Evolutionary conservation across 2,888 invertebrate genomes (phyloP), one percentile per base, ranked within the genome.

Genomic region (Lycophotia porphyrea): DNA sequence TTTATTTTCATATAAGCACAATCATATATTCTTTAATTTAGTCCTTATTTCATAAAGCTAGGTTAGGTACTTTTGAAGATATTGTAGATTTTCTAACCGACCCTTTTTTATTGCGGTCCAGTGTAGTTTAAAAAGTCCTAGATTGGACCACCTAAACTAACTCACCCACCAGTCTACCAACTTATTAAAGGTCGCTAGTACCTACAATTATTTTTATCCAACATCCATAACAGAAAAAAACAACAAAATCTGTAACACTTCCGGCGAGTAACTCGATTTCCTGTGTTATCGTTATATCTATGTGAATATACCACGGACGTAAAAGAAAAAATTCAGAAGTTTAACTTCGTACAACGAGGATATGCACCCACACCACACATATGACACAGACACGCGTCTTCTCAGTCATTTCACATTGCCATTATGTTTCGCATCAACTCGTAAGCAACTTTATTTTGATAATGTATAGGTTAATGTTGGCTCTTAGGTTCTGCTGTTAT

Each of bases 161-260:
- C 27, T 18, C 27, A 58, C 18, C 27, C 27, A 58, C 3, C 18
- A 31, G 18, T 31, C 8, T 58, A 58, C 31, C 2, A n/a, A 36
- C 31, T 49, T 18, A 31, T 31, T 42, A 42, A 42, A 71, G 5
- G n/a, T 34, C 7, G 7, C 24, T 52, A 27, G 5, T 58, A 60
- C 64, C 42, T 49, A 15, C 21, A 60, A 44, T 80, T 65, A 81
- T 55, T 47, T 73, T 73, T 5, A 52, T 66, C 15, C 4, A 15
- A 15, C 21, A 24, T 47, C 2, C 13, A 5, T 9, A 21, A 3
- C 8, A 21, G 18, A 52, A 71, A 31, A 52, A 74, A 74, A 60
- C 44, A 66, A 52, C 27, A 58, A 80, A 27, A 75, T 52, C 27
- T 31, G 80, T 65, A 61, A 75, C 78, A 75, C 52, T 66, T 78